Evolutionary conservation across 2,797 vertebrate genomes (phyloP).

Genomic region (Molothrus aeneus): DNA sequence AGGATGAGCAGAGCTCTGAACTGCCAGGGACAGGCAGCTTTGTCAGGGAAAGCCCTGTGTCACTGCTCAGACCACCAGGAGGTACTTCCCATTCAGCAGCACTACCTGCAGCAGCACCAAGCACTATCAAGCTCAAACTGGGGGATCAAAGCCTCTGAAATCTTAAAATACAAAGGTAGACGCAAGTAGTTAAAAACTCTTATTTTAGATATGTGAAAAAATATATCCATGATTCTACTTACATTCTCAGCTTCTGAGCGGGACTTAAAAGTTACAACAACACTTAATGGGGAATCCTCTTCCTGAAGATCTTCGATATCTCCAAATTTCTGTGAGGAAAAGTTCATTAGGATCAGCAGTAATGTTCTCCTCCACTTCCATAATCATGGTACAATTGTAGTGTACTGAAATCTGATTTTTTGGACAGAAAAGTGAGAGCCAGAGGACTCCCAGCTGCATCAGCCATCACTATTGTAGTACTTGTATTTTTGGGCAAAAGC

Average conservation of each 20-base stretch:
- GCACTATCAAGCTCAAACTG: background rate
- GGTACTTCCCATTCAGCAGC: background rate
- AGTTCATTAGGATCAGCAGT: accelerated
- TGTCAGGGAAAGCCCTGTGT: background rate
- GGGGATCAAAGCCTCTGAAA: background rate
- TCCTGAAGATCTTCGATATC: constrained; percentile 89
- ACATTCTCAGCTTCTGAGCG: constrained; percentile 90
- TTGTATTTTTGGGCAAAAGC: background rate
- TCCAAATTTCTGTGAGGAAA: constrained; percentile 84
- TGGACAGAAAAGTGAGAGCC: background rate
- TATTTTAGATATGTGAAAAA: background rate
- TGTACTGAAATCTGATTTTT: background rate
- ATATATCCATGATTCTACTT: constrained; percentile 53
- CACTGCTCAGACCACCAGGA: background rate
- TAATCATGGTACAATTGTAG: accelerated
- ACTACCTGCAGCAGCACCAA: background rate
- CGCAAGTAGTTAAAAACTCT: background rate
- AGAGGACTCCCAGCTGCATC: background rate
- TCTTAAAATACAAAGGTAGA: background rate
- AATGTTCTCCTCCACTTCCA: background rate
- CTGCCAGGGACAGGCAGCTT: accelerated
- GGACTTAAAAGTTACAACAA: constrained; percentile 89
- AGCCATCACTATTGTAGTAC: background rate
- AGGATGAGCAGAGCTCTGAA: background rate
- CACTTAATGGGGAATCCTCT: constrained; percentile 84